A percentile compares a stretch with the other conserved stretches of the same genome.
Evolutionary conservation across 35 echinoderm and acorn worm species (phyloP).

Genomic region (Apostichopus japonicus): DNA sequence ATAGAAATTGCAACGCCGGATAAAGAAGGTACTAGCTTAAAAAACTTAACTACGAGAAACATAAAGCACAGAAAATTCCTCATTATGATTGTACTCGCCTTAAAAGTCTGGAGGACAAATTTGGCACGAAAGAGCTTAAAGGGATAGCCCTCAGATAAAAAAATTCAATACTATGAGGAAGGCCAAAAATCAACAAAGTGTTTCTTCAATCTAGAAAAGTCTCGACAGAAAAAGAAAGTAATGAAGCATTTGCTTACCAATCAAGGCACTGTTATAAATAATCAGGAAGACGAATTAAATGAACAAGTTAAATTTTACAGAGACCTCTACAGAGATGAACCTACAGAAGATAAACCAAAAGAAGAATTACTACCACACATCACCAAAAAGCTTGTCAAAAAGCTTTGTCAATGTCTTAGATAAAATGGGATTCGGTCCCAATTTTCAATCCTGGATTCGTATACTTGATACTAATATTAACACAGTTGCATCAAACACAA

Average conservation of each 20-base stretch:
- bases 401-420: no score
- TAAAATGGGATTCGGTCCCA: no score
- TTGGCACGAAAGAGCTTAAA: neutral
- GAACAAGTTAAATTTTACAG: neutral
- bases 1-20: neutral
- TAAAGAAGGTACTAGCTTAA: neutral
- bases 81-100: slow-evolving; percentile 31
- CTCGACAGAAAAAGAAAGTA: slow-evolving; percentile 13
- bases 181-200: slow-evolving; percentile 29
- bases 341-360: neutral
- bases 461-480: no score
- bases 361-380: no score
- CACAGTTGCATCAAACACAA: no score
- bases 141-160: slow-evolving; percentile 13
- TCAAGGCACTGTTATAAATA: neutral
- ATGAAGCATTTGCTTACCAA: slow-evolving; percentile 9
- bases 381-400: no score
- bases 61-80: slow-evolving; percentile 31
- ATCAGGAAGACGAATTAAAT: neutral
- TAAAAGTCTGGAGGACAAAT: slow-evolving; percentile 25
- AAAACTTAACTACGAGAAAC: slow-evolving; percentile 15
- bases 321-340: neutral
- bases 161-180: slow-evolving; percentile 50
- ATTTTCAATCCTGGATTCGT: no score
- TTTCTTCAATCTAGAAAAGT: slow-evolving; percentile 57